phyloP scores from a whole-genome alignment of 2,797 vertebrate species.

The Masticophis lateralis region DNA sequence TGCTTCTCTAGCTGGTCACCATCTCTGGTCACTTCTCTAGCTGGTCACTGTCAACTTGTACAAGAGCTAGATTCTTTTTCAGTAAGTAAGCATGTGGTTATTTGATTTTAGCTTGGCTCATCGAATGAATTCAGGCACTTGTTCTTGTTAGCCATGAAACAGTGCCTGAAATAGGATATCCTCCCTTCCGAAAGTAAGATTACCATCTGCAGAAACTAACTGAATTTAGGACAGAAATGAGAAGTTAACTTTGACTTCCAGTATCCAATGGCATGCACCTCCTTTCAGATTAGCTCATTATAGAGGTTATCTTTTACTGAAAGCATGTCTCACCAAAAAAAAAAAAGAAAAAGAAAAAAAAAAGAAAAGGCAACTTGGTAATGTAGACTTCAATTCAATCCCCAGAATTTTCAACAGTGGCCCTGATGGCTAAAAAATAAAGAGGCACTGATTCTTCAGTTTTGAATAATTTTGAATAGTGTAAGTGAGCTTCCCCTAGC shows the following conservation, averaged over 20 bases:
- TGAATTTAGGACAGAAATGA: not conserved
- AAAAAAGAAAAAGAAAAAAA: not conserved
- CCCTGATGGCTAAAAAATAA: not conserved
- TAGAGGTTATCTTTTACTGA: not conserved
- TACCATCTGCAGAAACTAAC: not conserved
- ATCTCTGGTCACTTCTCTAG: no score
- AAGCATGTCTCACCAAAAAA: not conserved
- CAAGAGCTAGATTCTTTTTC: not conserved
- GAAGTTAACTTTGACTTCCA: not conserved
- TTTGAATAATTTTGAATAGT: not conserved
- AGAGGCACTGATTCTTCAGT: not conserved
- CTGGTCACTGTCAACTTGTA: not conserved
- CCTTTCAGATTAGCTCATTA: not conserved
- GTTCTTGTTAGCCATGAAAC: not conserved
- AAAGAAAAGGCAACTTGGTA: not conserved
- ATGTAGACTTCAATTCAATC: not conserved
- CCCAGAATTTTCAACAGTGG: not conserved
- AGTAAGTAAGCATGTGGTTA: not conserved
- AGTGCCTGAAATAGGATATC: not conserved
- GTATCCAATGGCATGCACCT: not conserved
- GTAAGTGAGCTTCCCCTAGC: not conserved
- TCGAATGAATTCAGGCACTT: not conserved
- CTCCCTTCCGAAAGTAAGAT: not conserved
- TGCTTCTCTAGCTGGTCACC: not conserved
- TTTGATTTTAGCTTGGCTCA: not conserved